These are phyloP conservation scores for Phaenicophaeus curvirostris DNA, from an alignment of 2,797 vertebrate species.

Conservation along the genomic window DNA sequence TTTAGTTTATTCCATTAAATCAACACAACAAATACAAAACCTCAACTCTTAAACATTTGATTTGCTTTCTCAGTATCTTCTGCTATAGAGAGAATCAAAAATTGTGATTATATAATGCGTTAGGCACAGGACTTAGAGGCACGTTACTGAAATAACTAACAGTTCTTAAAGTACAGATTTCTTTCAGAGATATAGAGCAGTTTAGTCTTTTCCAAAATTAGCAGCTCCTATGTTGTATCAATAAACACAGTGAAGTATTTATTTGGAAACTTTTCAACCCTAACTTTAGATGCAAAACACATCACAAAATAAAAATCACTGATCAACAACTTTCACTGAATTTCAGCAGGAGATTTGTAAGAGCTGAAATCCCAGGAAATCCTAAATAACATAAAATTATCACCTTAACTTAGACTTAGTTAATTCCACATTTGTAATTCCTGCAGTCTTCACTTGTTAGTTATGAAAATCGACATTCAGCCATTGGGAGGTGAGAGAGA, in stretches of 20 bases:
- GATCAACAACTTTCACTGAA: not conserved
- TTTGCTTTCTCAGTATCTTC: not conserved
- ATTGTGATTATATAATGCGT: not conserved
- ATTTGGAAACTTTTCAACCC: not conserved
- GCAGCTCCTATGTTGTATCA: not conserved
- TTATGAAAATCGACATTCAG: not conserved
- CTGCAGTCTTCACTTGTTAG: not conserved
- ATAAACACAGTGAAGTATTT: not conserved
- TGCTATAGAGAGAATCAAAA: not conserved
- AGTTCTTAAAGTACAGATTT: not conserved
- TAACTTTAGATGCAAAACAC: not conserved
- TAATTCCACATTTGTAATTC: not conserved
- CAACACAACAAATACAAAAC: not conserved
- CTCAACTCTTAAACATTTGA: not conserved
- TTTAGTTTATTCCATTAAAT: not conserved
- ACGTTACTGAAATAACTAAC: not conserved
- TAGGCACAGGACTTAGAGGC: not conserved
- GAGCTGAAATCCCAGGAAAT: not conserved
- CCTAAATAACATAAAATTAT: not conserved
- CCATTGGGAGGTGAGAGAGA: rapidly evolving
- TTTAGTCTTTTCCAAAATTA: not conserved
- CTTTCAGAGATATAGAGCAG: not conserved
- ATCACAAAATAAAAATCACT: not conserved
- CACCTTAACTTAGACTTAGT: not conserved
- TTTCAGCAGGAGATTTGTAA: not conserved